phyloP scores from a whole-genome alignment of 92 coral and sea anemone species.

The Paragorgia papillata region DNA sequence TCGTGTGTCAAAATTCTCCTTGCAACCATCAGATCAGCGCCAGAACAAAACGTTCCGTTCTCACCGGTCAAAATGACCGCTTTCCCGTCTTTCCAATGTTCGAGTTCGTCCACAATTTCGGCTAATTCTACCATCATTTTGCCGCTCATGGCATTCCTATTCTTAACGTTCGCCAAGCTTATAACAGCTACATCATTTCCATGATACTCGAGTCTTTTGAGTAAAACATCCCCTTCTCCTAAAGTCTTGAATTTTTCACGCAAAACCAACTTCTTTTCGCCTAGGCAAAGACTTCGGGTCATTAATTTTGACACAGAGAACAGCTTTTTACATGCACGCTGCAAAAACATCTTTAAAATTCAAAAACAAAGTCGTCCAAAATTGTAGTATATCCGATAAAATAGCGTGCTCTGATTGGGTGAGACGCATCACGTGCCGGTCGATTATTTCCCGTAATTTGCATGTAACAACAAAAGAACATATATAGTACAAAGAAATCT shows the following conservation, averaged over 20 bases:
- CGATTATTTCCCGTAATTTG: too few species aligned
- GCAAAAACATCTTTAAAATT: slow-evolving; percentile 26
- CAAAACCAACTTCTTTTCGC: slow-evolving; percentile 8
- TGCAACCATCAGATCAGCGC: slow-evolving; percentile 84
- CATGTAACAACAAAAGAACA: too few species aligned
- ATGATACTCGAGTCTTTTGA: slow-evolving; percentile 43
- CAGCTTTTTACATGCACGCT: background rate
- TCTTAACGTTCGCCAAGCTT: slow-evolving; percentile 64
- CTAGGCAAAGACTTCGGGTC: slow-evolving; percentile 4
- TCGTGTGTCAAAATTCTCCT: slow-evolving; percentile 73
- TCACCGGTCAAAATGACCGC: slow-evolving; percentile 75
- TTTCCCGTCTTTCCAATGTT: slow-evolving; percentile 80
- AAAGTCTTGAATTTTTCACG: slow-evolving; percentile 32
- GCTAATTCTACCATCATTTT: slow-evolving; percentile 90
- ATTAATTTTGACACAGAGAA: slow-evolving; percentile 1
- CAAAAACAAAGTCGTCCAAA: too few species aligned
- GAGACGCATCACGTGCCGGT: too few species aligned
- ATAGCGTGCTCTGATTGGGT: too few species aligned
- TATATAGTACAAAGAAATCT: too few species aligned
- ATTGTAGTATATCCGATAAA: too few species aligned
- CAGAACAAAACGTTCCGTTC: slow-evolving; percentile 82
- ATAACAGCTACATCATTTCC: slow-evolving; percentile 66
- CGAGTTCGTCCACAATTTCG: slow-evolving; percentile 81
- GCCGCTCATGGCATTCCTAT: slow-evolving; percentile 84
- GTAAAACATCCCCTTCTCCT: slow-evolving; percentile 63